These are phyloP conservation scores for Fulica atra DNA, from an alignment of 2,113 vertebrate species.

Conservation along the genomic window DNA sequence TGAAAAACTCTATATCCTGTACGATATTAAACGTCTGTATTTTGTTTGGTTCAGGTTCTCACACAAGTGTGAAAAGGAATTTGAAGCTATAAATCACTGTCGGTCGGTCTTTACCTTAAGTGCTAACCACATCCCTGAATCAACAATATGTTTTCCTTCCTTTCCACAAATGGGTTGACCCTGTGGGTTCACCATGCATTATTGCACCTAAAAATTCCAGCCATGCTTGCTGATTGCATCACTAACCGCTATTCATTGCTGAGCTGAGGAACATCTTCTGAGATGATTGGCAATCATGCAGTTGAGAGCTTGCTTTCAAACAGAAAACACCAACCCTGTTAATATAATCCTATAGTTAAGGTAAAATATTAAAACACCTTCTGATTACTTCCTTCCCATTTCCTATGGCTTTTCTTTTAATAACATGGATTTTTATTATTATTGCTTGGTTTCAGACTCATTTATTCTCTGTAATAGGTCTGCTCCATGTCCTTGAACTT, in stretches of 20 bases:
- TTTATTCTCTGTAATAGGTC: conserved; percentile 58
- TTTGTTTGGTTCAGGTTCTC: conserved; percentile 70
- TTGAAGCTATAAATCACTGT: conserved; percentile 66
- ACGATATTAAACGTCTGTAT: conserved; percentile 59
- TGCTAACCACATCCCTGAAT: conserved; percentile 72
- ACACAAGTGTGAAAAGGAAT: conserved; percentile 70
- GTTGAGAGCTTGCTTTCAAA: conserved; percentile 15
- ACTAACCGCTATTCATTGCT: conserved; percentile 7
- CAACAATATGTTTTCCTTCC: conserved; percentile 67
- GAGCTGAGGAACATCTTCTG: conserved; percentile 11
- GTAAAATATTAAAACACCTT: conserved; percentile 62
- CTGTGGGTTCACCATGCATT: conserved; percentile 21
- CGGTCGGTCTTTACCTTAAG: conserved; percentile 59
- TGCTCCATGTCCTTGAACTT: conserved; percentile 52
- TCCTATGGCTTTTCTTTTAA: conserved; percentile 63
- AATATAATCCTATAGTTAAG: conserved; percentile 48
- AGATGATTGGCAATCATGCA: background rate
- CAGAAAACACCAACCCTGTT: conserved; percentile 9
- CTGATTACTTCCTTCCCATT: conserved; percentile 70
- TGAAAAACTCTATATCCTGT: conserved; percentile 62
- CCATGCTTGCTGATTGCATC: conserved; percentile 23
- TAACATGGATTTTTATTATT: conserved; percentile 50
- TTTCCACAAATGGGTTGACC: conserved; percentile 54
- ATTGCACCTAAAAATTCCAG: conserved; percentile 58
- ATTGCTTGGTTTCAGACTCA: conserved; percentile 50